Evolutionary conservation across 2,113 vertebrate species (phyloP).

Genomic region (Coryphaenoides rupestris): DNA sequence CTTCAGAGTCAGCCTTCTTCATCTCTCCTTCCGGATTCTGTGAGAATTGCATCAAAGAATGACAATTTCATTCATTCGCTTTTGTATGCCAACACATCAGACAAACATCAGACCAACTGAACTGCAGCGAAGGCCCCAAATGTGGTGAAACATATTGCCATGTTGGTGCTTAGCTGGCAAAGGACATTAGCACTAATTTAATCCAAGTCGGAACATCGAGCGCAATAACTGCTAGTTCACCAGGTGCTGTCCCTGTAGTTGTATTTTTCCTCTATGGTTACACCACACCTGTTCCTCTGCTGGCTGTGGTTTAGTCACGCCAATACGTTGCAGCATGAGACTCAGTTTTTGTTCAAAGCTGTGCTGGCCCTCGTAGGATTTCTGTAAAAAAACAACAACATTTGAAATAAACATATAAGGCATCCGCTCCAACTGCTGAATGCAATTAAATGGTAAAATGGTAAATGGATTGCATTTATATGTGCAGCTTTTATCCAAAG

Average conservation of each 20-base stretch:
- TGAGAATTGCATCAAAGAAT: conserved; percentile 22
- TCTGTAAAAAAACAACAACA: conserved; percentile 63
- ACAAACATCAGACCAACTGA: too few species aligned
- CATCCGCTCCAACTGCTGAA: too few species aligned
- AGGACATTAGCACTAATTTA: neutral
- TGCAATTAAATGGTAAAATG: too few species aligned
- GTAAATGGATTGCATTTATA: too few species aligned
- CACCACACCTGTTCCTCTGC: conserved; percentile 77
- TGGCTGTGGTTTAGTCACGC: conserved; percentile 78
- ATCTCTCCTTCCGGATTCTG: conserved; percentile 87
- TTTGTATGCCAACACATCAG: neutral
- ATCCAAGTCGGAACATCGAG: too few species aligned
- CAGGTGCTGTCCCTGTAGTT: too few species aligned
- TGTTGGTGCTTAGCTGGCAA: neutral
- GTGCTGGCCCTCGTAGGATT: conserved; percentile 78
- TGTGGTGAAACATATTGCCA: neutral
- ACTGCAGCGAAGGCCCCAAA: too few species aligned
- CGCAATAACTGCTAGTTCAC: too few species aligned
- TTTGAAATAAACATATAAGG: too few species aligned
- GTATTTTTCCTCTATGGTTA: neutral
- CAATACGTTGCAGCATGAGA: conserved; percentile 88
- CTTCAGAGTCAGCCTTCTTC: conserved; percentile 89
- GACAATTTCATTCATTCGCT: neutral
- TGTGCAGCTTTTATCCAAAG: too few species aligned
- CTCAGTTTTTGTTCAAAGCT: conserved; percentile 89